Evolutionary conservation across 2,797 vertebrate species (phyloP), one percentile per base, ranked within the genome.

Genomic region (Anolis apletophallus): DNA sequence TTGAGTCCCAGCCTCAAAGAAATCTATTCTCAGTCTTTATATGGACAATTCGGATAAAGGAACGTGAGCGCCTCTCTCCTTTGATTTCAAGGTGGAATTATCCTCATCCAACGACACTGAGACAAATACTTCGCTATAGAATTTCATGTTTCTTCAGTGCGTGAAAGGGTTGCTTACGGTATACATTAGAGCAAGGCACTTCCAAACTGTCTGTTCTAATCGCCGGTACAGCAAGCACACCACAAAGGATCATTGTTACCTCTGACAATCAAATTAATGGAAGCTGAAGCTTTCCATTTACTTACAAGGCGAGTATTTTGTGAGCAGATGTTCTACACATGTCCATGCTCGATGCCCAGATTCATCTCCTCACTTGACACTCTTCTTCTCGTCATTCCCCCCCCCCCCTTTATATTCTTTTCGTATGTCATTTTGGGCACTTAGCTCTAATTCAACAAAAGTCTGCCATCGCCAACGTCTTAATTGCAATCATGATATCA

Each of bases 241-340:
- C 89, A 90, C 73, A 86, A 57, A 93, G 77, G 86, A 81, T 92
- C 93, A 89, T 86, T 68, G 80, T 71, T 52, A 54, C 68, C 83
- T 55, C 84, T 88, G 86, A 87, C 75, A 52, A 2, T 64, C 67
- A 90, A 34, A 46, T 59, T 85, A 89, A 91, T 46, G 46, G 26
- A 89, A 91, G 77, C 16, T 59, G 69, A 92, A 85, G 82, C 29
- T 84, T 83, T 59, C 84, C 77, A 80, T 86, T 89, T 90, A 85
- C 88, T 93, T 91, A 84, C 34, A 80, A 54, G 72, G 17, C 17
- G 81, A 85, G 32, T 21, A 88, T 74, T 81, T 85, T 87, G 46
- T 34, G 76, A 90, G 80, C 83, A 87, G 80, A 76, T 69, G 17
- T 85, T 92, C 74, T 73, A 71, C n/a, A 80, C 19, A 29, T 73